Evolutionary conservation across 2,797 vertebrate genomes (phyloP), one percentile per base, ranked within the genome.

Genomic region (Hipposideros larvatus): DNA sequence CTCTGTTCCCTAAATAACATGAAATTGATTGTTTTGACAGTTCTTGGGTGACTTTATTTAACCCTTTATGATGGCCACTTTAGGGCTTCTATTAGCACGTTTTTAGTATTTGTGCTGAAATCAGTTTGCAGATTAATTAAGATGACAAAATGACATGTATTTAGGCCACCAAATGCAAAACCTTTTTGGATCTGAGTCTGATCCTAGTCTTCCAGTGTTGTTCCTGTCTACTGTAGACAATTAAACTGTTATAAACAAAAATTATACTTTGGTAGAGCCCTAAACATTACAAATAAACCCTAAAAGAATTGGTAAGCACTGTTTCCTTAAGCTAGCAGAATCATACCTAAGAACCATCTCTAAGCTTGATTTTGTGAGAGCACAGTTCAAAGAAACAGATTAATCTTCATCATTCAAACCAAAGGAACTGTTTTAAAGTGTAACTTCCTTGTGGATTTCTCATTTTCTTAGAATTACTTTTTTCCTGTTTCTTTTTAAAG

Each of bases 21-120:
- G 95, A 86, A 95, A 80, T 97, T 86, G 85, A 61, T 96, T 90
- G 24, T 89, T 96, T 97, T 96, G 80, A 82, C 34, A 92, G 0
- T 88, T 90, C n/a, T 92, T 78, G 24, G 28, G 4, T 51, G 66
- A 91, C 70, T 83, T 91, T 88, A 68, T 48, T 84, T 88, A 95
- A 92, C 78, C 48, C 43, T 37, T 93, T 87, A 66, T 21, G 19
- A 70, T 7, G 77, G 51, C 51, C 46, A 87, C 26, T 87, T 55
- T 48, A 75, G 55, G 55, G 24, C 24, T 96, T 87, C 55, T 85
- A 1, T 89, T 90, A 65, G 71, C n/a, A 41, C 78, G 48, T 96
- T 92, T 85, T 91, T 26, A 86, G 46, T 94, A 55, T 88, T 74
- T 91, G 10, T 92, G 34, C 43, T 74, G 37, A 94, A 26, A 89